These are phyloP conservation scores for Triplophysa bombifrons DNA, from an alignment of 2,797 vertebrate genomes.

Conservation along the genomic window DNA sequence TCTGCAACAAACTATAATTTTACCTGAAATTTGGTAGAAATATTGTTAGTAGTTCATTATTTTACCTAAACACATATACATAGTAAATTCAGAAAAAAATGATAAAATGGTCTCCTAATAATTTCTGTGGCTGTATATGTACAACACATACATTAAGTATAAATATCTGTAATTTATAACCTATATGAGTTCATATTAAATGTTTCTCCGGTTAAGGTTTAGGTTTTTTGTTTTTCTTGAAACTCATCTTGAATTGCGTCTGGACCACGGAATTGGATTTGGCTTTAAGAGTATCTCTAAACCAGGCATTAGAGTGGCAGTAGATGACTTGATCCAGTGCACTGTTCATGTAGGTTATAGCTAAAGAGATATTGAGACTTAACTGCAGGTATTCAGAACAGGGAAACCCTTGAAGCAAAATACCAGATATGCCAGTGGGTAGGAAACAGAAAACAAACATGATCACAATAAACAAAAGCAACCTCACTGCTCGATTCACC, in stretches of 20 bases:
- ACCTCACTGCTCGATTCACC: slow-evolving; percentile 57
- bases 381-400: slow-evolving; percentile 38
- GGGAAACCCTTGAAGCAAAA: slow-evolving; percentile 30
- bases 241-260: slow-evolving; percentile 48
- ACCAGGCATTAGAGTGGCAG: slow-evolving; percentile 70
- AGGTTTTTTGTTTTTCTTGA: slow-evolving; percentile 17
- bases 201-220: neutral
- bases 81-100: too few species aligned
- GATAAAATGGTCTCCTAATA: too few species aligned
- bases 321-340: slow-evolving; percentile 72
- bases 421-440: slow-evolving; percentile 67
- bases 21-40: too few species aligned
- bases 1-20: too few species aligned
- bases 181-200: too few species aligned
- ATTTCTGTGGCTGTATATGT: too few species aligned
- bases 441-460: slow-evolving; percentile 77
- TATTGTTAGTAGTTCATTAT: too few species aligned
- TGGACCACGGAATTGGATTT: slow-evolving; percentile 47
- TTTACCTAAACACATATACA: too few species aligned
- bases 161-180: too few species aligned
- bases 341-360: slow-evolving; percentile 76
- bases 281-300: slow-evolving; percentile 62
- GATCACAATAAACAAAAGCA: slow-evolving; percentile 56
- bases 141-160: too few species aligned
- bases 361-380: slow-evolving; percentile 65